Evolutionary conservation across 2,888 invertebrate species (phyloP).

Genomic region (Phortica magna): DNA sequence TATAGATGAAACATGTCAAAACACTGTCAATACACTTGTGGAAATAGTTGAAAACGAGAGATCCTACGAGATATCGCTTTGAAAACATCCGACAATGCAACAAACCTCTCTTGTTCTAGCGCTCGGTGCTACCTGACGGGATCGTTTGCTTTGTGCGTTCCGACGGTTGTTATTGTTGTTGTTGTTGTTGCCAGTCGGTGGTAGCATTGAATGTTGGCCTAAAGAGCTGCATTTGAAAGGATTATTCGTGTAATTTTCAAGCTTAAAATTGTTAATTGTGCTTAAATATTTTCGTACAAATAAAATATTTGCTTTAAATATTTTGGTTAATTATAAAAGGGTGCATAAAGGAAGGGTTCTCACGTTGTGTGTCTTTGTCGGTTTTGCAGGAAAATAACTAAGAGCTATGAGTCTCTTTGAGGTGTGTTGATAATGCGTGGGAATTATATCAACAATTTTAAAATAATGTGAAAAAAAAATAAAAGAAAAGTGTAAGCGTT

Average conservation of each 20-base stretch:
- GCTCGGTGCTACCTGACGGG: slow-evolving; percentile 39
- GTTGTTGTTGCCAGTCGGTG: slow-evolving; percentile 4
- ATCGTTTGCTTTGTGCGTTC: neutral
- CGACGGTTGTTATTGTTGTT: neutral
- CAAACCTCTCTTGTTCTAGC: slow-evolving; percentile 26
- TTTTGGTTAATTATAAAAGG: slow-evolving; percentile 68
- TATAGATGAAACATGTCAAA: slow-evolving; percentile 64
- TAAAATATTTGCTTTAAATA: slow-evolving; percentile 69
- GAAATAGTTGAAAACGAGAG: slow-evolving; percentile 14
- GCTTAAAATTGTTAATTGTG: slow-evolving; percentile 73
- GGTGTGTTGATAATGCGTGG: too few species aligned
- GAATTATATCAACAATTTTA: too few species aligned
- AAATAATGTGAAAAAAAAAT: too few species aligned
- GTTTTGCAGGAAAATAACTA: too few species aligned
- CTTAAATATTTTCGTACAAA: slow-evolving; percentile 65
- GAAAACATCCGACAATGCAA: slow-evolving; percentile 54
- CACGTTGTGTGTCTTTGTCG: neutral
- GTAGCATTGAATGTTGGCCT: slow-evolving; percentile 3
- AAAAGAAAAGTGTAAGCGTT: too few species aligned
- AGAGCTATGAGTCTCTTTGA: too few species aligned
- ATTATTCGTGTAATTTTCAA: slow-evolving; percentile 64
- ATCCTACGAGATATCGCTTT: slow-evolving; percentile 51
- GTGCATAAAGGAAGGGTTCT: slow-evolving; percentile 45
- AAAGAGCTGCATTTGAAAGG: slow-evolving; percentile 49
- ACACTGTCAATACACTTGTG: slow-evolving; percentile 62